Percentiles rank a stretch among this genome's conserved stretches.
Conservation (phyloP, 1,140 invertebrate species). For the Saccostrea cuccullata region DNA sequence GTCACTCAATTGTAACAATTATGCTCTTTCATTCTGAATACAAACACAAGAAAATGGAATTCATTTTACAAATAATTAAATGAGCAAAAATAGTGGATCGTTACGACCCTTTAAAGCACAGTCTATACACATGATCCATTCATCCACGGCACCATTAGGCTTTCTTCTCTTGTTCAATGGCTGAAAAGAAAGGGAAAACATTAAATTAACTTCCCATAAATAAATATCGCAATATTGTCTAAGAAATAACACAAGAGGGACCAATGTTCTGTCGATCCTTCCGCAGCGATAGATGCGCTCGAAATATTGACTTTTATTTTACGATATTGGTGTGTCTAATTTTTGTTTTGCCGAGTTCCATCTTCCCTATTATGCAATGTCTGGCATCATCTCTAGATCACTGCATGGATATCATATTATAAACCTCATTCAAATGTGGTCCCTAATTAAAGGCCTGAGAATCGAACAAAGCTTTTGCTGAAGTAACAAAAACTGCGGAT, state of each 20-base stretch:
- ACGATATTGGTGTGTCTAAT: background rate
- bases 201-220: background rate
- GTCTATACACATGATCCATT: slow-evolving; percentile 23
- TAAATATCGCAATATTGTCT: background rate
- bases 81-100: slow-evolving; percentile 13
- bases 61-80: slow-evolving; percentile 31
- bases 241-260: background rate
- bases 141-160: background rate
- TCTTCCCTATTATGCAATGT: background rate
- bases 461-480: background rate
- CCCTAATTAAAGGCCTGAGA: background rate
- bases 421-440: background rate
- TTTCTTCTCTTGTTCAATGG: slow-evolving; percentile 57
- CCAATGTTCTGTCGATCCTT: background rate
- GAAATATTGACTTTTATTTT: background rate
- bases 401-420: too few species aligned
- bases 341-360: background rate
- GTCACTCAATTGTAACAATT: background rate
- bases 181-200: slow-evolving; percentile 46
- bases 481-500: background rate
- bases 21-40: background rate
- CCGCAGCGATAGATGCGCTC: too few species aligned
- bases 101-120: slow-evolving; percentile 15
- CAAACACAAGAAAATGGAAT: slow-evolving; percentile 24
- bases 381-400: background rate